Evolutionary conservation across 2,888 invertebrate species (phyloP).

Genomic region (Glyphotaelius pellucidus): DNA sequence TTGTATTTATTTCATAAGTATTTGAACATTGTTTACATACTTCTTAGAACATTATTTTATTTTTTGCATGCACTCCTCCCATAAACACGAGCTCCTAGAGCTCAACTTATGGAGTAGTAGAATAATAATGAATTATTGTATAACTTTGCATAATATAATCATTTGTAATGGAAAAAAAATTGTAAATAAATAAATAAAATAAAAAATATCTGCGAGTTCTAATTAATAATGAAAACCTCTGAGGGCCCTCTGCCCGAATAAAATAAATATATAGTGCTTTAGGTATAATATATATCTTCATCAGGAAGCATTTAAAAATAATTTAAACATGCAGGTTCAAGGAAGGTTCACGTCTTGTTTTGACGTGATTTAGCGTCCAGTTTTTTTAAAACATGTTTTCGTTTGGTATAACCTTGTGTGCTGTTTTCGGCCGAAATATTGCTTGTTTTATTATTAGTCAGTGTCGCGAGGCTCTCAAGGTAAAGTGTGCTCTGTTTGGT

Average conservation of each 20-base stretch:
- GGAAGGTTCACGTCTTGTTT: neutral
- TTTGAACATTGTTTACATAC: too few relatives aligned
- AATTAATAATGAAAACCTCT: too few relatives aligned
- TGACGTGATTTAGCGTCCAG: neutral
- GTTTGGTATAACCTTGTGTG: neutral
- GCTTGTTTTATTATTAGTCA: neutral
- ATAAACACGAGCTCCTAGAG: too few relatives aligned
- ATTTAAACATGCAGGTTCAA: neutral
- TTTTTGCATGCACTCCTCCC: too few relatives aligned
- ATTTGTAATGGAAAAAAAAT: too few relatives aligned
- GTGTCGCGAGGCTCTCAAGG: neutral
- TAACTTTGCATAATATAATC: too few relatives aligned
- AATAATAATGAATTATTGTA: too few relatives aligned
- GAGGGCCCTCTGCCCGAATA: neutral
- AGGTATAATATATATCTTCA: neutral
- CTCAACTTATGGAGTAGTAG: too few relatives aligned
- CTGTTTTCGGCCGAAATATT: neutral
- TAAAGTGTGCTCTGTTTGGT: neutral
- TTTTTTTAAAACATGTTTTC: neutral
- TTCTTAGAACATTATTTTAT: too few relatives aligned
- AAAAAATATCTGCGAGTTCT: too few relatives aligned
- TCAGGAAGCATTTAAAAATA: neutral
- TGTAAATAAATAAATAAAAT: too few relatives aligned
- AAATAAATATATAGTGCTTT: neutral
- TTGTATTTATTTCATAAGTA: too few relatives aligned